Percentiles rank a stretch among this genome's conserved stretches.
Evolutionary conservation across 2,113 vertebrate genomes (phyloP).

Genomic region (Rissa tridactyla): DNA sequence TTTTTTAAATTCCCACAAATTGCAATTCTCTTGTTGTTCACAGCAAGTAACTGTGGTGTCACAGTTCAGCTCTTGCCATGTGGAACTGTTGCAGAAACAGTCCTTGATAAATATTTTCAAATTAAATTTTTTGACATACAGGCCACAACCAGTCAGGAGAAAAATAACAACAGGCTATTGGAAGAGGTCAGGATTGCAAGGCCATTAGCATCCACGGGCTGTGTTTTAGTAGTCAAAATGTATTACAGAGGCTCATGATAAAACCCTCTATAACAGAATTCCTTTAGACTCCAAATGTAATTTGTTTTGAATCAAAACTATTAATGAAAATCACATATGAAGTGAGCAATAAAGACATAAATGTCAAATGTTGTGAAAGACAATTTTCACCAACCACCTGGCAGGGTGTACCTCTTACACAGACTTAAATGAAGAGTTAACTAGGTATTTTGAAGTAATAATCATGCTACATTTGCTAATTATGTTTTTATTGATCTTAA

Average conservation of each 20-base stretch:
- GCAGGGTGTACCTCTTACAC: not conserved
- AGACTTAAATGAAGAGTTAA: not conserved
- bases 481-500: not conserved
- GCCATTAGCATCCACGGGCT: not conserved
- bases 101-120: not conserved
- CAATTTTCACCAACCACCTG: not conserved
- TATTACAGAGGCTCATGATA: not conserved
- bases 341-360: not conserved
- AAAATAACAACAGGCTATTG: not conserved
- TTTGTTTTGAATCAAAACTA: slow-evolving; percentile 19
- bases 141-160: not conserved
- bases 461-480: not conserved
- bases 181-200: not conserved
- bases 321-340: not conserved
- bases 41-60: not conserved
- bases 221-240: not conserved
- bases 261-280: not conserved
- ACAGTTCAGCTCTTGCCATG: not conserved
- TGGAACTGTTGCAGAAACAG: not conserved
- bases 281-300: not conserved
- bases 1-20: not conserved
- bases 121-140: not conserved
- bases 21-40: not conserved
- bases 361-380: not conserved
- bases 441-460: not conserved